phyloP scores from a whole-genome alignment of 2,797 vertebrate genomes.

The Phaenicophaeus curvirostris region DNA sequence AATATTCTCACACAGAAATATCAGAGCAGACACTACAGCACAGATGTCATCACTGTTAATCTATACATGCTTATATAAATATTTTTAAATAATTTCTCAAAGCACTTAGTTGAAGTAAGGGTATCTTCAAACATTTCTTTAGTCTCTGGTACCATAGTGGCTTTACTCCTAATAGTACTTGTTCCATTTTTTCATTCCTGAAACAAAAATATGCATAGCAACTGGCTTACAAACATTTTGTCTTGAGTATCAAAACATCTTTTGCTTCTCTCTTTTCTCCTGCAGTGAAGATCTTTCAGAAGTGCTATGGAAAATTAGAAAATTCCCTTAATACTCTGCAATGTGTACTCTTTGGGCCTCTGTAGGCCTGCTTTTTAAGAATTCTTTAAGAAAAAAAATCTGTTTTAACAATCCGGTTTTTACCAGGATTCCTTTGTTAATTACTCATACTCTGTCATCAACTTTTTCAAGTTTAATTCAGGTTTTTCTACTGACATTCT shows the following conservation, averaged over 20 bases:
- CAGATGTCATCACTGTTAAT: neutral
- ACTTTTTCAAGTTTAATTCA: constrained; percentile 27
- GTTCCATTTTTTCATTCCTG: neutral
- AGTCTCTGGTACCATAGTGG: neutral
- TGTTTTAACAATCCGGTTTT: constrained; percentile 4
- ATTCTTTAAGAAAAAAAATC: neutral
- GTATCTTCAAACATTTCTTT: neutral
- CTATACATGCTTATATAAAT: neutral
- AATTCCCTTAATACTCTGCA: neutral
- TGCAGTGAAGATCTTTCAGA: neutral
- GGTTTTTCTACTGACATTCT: neutral
- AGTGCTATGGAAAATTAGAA: neutral
- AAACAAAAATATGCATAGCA: neutral
- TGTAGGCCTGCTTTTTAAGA: neutral
- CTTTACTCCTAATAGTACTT: neutral
- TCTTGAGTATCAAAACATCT: neutral
- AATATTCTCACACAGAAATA: neutral
- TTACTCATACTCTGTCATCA: neutral
- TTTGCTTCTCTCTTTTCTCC: neutral
- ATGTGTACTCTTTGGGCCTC: neutral
- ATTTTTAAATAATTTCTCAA: neutral
- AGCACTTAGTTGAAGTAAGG: neutral
- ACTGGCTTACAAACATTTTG: neutral
- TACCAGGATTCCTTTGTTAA: constrained; percentile 28
- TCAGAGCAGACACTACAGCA: neutral